Percentiles rank a stretch among this genome's conserved stretches.
Evolutionary conservation across 2,888 invertebrate genomes (phyloP).

Genomic region (Tridacna gigas): DNA sequence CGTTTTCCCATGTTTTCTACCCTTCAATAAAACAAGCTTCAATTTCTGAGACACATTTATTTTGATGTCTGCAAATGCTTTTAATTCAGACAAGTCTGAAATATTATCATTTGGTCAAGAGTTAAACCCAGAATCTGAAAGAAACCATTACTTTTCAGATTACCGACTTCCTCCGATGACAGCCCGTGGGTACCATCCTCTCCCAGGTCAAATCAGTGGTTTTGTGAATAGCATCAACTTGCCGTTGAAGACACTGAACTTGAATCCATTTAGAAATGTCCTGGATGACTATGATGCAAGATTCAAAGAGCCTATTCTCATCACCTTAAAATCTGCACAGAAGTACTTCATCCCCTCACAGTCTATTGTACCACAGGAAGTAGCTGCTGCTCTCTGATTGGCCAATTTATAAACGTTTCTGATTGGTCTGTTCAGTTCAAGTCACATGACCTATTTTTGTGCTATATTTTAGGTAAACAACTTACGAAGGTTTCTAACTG

Average conservation of each 20-base stretch:
- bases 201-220: conserved; percentile 77
- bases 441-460: too few species aligned
- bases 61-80: too few species aligned
- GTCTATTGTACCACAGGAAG: conserved; percentile 75
- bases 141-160: conserved; percentile 64
- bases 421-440: too few species aligned
- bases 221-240: conserved; percentile 83
- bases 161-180: conserved; percentile 75
- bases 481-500: too few species aligned
- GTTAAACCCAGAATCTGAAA: too few species aligned
- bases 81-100: not conserved
- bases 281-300: conserved; percentile 75
- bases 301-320: conserved; percentile 80
- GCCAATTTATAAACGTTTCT: not conserved
- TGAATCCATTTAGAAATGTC: conserved; percentile 83
- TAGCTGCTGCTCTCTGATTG: conserved; percentile 65
- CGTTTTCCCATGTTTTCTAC: too few species aligned
- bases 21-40: too few species aligned
- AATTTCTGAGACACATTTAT: too few species aligned
- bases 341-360: conserved; percentile 83
- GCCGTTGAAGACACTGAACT: conserved; percentile 82
- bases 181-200: conserved; percentile 73
- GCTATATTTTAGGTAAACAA: too few species aligned
- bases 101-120: not conserved
- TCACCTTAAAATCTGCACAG: conserved; percentile 82